A percentile compares a stretch with the other conserved stretches of the same genome.
phyloP scores from a whole-genome alignment of 2,888 invertebrate genomes.

The Cosmia trapezina region DNA sequence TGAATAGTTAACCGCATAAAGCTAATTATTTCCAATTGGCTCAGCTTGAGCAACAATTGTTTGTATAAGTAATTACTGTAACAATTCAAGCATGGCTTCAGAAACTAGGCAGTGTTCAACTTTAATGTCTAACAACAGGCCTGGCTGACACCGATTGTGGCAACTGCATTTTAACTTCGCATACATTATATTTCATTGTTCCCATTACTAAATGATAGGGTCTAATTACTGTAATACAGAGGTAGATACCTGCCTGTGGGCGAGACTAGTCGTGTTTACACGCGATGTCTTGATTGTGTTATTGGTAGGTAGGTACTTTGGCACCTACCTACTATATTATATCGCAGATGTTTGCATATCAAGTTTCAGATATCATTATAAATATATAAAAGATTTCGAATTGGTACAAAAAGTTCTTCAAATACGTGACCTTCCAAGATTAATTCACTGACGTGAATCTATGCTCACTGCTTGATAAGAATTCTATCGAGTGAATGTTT shows the following conservation, averaged over 20 bases:
- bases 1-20: slow-evolving; percentile 27
- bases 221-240: slow-evolving; percentile 82
- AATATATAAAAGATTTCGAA: slow-evolving; percentile 25
- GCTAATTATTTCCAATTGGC: slow-evolving; percentile 52
- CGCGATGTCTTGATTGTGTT: slow-evolving; percentile 73
- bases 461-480: not conserved
- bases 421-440: slow-evolving; percentile 55
- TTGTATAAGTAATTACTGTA: slow-evolving; percentile 59
- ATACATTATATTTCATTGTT: slow-evolving; percentile 84
- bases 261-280: slow-evolving; percentile 73
- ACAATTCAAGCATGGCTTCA: slow-evolving; percentile 68
- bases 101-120: slow-evolving; percentile 63
- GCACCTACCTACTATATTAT: slow-evolving; percentile 8
- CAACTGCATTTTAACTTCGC: slow-evolving; percentile 79
- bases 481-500: slow-evolving; percentile 27
- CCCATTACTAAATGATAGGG: slow-evolving; percentile 85
- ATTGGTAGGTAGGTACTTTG: slow-evolving; percentile 28
- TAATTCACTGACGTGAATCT: slow-evolving; percentile 33
- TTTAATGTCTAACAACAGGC: slow-evolving; percentile 66
- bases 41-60: slow-evolving; percentile 63
- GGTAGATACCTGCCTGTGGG: slow-evolving; percentile 62
- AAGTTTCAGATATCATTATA: slow-evolving; percentile 37
- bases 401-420: slow-evolving; percentile 42
- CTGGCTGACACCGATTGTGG: slow-evolving; percentile 78
- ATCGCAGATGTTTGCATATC: slow-evolving; percentile 25